Conservation (phyloP, 2,113 vertebrate species). For the Ailuropoda melanoleuca region DNA sequence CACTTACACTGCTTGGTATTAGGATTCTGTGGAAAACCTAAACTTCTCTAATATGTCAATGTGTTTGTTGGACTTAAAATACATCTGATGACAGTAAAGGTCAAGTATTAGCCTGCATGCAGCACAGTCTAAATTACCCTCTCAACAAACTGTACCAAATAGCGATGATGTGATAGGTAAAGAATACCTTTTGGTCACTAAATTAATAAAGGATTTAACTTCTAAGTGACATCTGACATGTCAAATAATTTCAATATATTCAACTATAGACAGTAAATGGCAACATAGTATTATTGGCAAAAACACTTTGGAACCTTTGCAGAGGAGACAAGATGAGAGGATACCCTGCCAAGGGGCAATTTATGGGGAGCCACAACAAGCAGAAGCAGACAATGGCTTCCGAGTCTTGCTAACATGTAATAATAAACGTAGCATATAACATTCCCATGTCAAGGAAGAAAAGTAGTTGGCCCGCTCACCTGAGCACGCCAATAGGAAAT, state of each 20-base stretch:
- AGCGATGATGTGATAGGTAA: not conserved
- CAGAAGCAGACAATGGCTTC: not conserved
- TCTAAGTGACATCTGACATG: not conserved
- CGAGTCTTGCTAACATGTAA: not conserved
- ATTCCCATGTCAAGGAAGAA: not conserved
- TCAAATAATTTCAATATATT: not conserved
- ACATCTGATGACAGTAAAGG: not conserved
- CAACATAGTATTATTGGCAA: not conserved
- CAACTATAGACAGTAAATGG: not conserved
- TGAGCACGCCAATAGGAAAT: not conserved
- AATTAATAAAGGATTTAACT: slow-evolving; percentile 20
- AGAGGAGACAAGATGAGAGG: not conserved
- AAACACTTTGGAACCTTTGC: not conserved
- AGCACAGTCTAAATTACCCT: not conserved
- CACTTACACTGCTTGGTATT: not conserved
- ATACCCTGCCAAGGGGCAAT: not conserved
- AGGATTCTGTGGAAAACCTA: not conserved
- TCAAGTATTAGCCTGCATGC: not conserved
- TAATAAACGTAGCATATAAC: not conserved
- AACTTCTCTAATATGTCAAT: not conserved
- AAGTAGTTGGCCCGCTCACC: not conserved
- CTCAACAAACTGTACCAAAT: not conserved
- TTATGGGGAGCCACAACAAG: not conserved
- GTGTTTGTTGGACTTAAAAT: not conserved
- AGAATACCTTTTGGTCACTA: not conserved